Percentiles rank a stretch among this genome's conserved stretches.
phyloP scores from a whole-genome alignment of 2,797 vertebrate genomes.

The Botia almorhae region DNA sequence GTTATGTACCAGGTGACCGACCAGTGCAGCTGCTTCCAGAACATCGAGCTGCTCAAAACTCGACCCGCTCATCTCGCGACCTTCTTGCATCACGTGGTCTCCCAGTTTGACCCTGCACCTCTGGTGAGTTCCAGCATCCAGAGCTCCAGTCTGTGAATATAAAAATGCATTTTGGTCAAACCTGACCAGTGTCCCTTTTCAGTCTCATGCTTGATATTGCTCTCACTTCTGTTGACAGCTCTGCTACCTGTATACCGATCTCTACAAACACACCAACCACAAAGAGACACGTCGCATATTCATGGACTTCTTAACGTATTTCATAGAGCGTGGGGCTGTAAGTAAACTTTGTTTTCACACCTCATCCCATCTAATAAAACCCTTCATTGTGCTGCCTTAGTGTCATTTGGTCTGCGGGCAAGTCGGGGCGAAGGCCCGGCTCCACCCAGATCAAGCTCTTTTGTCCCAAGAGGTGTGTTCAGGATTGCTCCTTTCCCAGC shows the following conservation, averaged over 20 bases:
- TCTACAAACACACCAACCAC: constrained; percentile 96
- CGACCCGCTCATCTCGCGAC: constrained; percentile 93
- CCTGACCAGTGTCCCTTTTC: too few species aligned
- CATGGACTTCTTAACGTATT: constrained; percentile 89
- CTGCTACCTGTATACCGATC: constrained; percentile 93
- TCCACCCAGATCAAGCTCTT: constrained; percentile 19
- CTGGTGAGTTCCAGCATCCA: constrained; percentile 75
- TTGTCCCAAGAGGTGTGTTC: constrained; percentile 31
- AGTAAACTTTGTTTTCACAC: constrained; percentile 64
- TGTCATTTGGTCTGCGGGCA: constrained; percentile 4
- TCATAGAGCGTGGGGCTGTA: constrained; percentile 92
- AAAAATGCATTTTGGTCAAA: too few species aligned
- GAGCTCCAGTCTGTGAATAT: too few species aligned
- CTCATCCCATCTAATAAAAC: constrained; percentile 13
- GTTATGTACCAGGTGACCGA: constrained; percentile 81
- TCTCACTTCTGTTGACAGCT: constrained; percentile 72
- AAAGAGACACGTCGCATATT: constrained; percentile 97
- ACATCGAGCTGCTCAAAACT: constrained; percentile 86
- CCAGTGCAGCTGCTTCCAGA: constrained; percentile 93
- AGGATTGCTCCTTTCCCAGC: constrained; percentile 35
- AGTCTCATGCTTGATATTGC: not conserved
- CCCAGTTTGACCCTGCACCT: constrained; percentile 93
- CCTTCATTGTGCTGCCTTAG: constrained; percentile 1
- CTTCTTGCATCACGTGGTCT: constrained; percentile 94
- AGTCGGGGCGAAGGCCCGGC: constrained; percentile 4